A percentile compares a stretch with the other conserved stretches of the same genome.
phyloP scores from a whole-genome alignment of 2,113 vertebrate genomes.

The Pelecanus crispus region DNA sequence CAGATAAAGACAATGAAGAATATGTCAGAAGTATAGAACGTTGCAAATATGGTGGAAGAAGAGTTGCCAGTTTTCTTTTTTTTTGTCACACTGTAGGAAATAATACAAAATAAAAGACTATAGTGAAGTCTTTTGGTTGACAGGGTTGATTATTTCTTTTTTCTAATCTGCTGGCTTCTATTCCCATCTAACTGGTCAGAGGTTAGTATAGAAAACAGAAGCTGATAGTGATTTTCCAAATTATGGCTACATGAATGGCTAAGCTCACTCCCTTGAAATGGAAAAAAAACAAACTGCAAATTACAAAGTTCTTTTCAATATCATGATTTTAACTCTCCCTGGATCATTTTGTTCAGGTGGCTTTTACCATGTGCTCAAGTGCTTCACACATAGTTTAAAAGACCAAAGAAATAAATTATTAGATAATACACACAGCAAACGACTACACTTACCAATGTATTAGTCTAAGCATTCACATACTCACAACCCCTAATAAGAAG shows the following conservation, averaged over 20 bases:
- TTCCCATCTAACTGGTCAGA: not conserved
- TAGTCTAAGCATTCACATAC: not conserved
- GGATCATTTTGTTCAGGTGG: not conserved
- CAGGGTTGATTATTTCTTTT: not conserved
- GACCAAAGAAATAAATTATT: not conserved
- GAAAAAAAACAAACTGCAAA: not conserved
- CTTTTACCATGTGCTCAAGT: not conserved
- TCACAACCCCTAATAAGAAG: not conserved
- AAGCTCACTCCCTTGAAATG: not conserved
- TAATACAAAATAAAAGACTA: not conserved
- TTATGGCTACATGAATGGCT: not conserved
- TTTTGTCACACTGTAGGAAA: not conserved
- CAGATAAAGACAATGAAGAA: not conserved
- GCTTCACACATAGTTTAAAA: not conserved
- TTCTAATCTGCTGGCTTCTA: not conserved
- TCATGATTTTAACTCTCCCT: not conserved
- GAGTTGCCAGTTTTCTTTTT: not conserved
- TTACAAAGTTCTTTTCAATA: not conserved
- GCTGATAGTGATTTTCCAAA: not conserved
- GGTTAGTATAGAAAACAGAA: not conserved
- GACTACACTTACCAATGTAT: not conserved
- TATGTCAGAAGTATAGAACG: not conserved
- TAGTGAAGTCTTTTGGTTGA: not conserved
- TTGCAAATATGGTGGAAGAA: not conserved
- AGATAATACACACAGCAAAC: not conserved